Evolutionary conservation across 1,140 invertebrate species (phyloP).

Genomic region (Heliothis subflexa): DNA sequence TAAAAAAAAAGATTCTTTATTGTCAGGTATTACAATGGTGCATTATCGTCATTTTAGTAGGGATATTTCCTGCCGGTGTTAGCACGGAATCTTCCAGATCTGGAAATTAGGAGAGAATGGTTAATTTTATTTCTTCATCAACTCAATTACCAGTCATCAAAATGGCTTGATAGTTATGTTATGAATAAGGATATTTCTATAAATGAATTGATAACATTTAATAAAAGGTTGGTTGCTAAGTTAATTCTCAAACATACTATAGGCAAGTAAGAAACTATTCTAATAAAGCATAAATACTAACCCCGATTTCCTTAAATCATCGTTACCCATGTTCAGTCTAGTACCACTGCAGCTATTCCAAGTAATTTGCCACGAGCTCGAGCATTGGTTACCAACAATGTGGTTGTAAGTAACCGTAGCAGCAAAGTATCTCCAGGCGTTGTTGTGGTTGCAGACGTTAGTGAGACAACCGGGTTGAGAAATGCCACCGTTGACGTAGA

Average conservation of each 20-base stretch:
- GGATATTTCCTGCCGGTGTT: slow-evolving; percentile 64
- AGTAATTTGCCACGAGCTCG: slow-evolving; percentile 54
- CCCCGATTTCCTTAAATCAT: slow-evolving; percentile 60
- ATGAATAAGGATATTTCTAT: no score
- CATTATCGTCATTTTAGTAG: slow-evolving; percentile 52
- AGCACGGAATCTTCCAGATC: slow-evolving; percentile 59
- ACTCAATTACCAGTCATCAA: no score
- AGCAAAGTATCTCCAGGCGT: slow-evolving; percentile 88
- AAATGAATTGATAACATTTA: no score
- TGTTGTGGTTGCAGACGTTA: slow-evolving; percentile 87
- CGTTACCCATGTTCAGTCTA: slow-evolving; percentile 66
- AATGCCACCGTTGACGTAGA: slow-evolving; percentile 92
- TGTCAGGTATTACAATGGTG: background rate
- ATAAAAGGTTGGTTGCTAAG: no score
- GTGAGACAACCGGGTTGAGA: slow-evolving; percentile 79
- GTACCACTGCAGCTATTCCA: slow-evolving; percentile 63
- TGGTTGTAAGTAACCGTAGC: slow-evolving; percentile 65
- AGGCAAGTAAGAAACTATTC: no score
- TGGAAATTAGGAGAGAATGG: slow-evolving; percentile 53
- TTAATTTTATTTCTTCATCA: no score
- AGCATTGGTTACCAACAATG: slow-evolving; percentile 51
- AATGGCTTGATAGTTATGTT: no score
- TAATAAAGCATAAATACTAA: background rate
- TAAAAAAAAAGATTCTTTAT: background rate
- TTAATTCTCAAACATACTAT: background rate